These are phyloP conservation scores for Itoplectis maculator DNA, from an alignment of 2,888 invertebrate genomes.

Conservation along the genomic window DNA sequence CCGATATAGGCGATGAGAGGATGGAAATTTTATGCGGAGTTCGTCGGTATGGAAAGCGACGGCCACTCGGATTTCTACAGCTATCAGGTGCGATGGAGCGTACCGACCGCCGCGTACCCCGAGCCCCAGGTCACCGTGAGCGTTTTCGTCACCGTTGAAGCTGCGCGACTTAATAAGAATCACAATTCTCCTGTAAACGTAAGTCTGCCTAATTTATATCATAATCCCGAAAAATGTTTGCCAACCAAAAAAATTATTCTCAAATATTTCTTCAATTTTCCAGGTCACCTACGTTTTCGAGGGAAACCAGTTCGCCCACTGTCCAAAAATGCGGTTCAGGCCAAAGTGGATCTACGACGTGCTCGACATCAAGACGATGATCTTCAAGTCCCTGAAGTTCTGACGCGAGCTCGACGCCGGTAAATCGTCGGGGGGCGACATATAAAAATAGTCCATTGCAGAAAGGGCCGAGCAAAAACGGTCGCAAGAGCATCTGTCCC, in stretches of 20 bases:
- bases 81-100: slow-evolving; percentile 83
- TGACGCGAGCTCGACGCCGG: slow-evolving; percentile 58
- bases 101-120: slow-evolving; percentile 84
- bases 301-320: slow-evolving; percentile 79
- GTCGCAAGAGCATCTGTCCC: slow-evolving; percentile 57
- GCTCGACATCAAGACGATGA: slow-evolving; percentile 81
- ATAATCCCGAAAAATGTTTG: neutral
- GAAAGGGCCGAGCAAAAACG: slow-evolving; percentile 22
- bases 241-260: too few species aligned
- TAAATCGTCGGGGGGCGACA: neutral
- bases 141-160: slow-evolving; percentile 83
- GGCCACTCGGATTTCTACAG: slow-evolving; percentile 68
- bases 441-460: slow-evolving; percentile 16
- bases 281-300: slow-evolving; percentile 83
- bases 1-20: slow-evolving; percentile 70
- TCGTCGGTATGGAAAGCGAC: slow-evolving; percentile 66
- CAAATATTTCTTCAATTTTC: slow-evolving; percentile 15
- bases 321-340: slow-evolving; percentile 78
- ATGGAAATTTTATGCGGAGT: slow-evolving; percentile 74
- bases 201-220: slow-evolving; percentile 57
- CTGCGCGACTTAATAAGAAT: slow-evolving; percentile 60
- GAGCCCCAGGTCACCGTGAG: slow-evolving; percentile 85
- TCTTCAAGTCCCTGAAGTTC: slow-evolving; percentile 78
- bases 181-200: slow-evolving; percentile 71
- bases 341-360: slow-evolving; percentile 83